Conservation (phyloP, 2,797 vertebrate genomes). For the Clamator glandarius region DNA sequence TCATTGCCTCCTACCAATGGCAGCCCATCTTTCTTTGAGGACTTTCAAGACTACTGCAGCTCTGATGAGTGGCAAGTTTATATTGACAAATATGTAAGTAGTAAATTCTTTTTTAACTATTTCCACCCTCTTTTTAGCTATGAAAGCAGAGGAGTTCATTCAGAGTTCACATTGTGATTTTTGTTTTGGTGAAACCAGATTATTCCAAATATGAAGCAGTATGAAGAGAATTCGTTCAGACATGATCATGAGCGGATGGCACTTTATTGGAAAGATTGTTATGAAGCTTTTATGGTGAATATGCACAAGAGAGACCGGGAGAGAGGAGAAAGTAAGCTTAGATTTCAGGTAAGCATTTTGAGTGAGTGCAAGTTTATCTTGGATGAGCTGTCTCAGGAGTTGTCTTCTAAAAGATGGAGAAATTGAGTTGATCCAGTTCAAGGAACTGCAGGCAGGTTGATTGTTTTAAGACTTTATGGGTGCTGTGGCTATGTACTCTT, state of each 20-base stretch:
- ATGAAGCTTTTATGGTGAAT: conserved; percentile 93
- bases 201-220: conserved; percentile 98
- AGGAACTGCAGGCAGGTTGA: background rate
- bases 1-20: conserved; percentile 93
- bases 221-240: conserved; percentile 93
- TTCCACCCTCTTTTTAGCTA: background rate
- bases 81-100: conserved; percentile 96
- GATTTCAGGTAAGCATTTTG: conserved; percentile 88
- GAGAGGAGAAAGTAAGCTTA: conserved; percentile 96
- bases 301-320: conserved; percentile 92
- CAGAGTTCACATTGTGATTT: background rate
- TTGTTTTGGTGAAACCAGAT: conserved; percentile 80
- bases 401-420: background rate
- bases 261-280: conserved; percentile 95
- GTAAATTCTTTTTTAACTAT: background rate
- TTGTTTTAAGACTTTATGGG: background rate
- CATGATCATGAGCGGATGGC: conserved; percentile 91
- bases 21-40: conserved; percentile 96
- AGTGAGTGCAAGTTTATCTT: background rate
- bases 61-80: conserved; percentile 95
- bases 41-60: conserved; percentile 94
- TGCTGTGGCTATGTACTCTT: background rate
- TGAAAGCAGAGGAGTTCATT: background rate
- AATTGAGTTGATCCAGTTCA: background rate
- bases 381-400: background rate